Evolutionary conservation across 2,113 vertebrate genomes (phyloP), one percentile per base, ranked within the genome.

Genomic region (Oxygymnocypris stewartii): DNA sequence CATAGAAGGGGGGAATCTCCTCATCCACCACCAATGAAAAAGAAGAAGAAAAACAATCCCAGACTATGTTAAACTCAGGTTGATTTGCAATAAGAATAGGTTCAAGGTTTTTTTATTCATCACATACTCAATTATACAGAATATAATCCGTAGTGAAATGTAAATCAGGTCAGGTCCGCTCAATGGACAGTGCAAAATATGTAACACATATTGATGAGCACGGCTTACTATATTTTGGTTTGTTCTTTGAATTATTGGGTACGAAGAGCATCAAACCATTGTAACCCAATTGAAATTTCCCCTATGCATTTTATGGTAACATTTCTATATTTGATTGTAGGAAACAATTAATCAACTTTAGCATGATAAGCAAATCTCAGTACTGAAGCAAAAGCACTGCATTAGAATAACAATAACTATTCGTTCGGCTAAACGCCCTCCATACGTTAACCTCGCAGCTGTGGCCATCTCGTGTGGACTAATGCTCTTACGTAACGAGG

Each of bases 401-500:
- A 57, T 54, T 35, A 78, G 7, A 13, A 49, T 77, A 59, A 4
- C 54, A 23, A 10, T 6, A 23, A 31, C n/a, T n/a, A 25, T 57
- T 63, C 28, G 3, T 63, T 51, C 3, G 31, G 18, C 67, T 75
- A 23, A 74, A 59, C 13, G 47, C 4, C 54, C n/a, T 23, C 69
- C 79, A 74, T 51, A 84, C 57, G 65, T 89, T 42, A 74, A 74
- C 76, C 63, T 84, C 42, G 13, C 71, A 85, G 9, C 63, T 78
- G 75, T 16, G 25, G 82, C 28, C 28, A 2, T 31, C 28, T 88
- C 88, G 25, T 84, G 12, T 76, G 28, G 77, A 71, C 82, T 81
- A 83, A 83, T 79, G 78, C 85, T 81, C 31, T 37, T 79, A 79
- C 51, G 73, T 31, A 20, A 67, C 85, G 18, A 86, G 86, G 18